These are phyloP conservation scores for Pantherophis guttatus DNA, from an alignment of 2,113 vertebrate genomes.

Conservation along the genomic window DNA sequence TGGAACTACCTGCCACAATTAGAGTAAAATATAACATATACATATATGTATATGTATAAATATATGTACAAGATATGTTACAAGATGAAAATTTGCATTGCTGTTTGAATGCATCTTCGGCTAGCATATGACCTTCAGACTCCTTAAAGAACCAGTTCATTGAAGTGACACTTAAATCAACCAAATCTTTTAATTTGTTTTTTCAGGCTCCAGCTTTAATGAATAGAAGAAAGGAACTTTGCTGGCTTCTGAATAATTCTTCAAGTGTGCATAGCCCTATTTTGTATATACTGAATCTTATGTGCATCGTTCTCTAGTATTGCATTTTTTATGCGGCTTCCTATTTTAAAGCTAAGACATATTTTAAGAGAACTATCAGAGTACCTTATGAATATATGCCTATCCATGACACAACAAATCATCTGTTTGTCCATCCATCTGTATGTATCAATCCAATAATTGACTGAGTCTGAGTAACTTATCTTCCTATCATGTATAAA, in stretches of 20 bases:
- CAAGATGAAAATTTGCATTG: background rate
- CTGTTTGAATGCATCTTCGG: background rate
- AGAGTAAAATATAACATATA: background rate
- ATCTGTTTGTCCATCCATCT: background rate
- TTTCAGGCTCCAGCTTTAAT: background rate
- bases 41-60: too few relatives aligned
- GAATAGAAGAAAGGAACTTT: background rate
- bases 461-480: background rate
- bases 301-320: background rate
- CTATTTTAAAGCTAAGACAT: background rate
- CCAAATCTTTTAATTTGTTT: background rate
- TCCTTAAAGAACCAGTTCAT: background rate
- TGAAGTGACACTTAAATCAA: background rate
- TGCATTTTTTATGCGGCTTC: background rate
- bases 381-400: background rate
- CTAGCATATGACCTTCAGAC: background rate
- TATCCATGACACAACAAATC: background rate
- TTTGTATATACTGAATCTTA: background rate
- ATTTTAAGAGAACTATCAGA: background rate
- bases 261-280: background rate
- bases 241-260: background rate
- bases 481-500: background rate
- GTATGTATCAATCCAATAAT: background rate
- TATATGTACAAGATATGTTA: too few relatives aligned
- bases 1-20: background rate